Conservation (phyloP, 2,888 invertebrate species). For the Stictocephala bisonia region DNA sequence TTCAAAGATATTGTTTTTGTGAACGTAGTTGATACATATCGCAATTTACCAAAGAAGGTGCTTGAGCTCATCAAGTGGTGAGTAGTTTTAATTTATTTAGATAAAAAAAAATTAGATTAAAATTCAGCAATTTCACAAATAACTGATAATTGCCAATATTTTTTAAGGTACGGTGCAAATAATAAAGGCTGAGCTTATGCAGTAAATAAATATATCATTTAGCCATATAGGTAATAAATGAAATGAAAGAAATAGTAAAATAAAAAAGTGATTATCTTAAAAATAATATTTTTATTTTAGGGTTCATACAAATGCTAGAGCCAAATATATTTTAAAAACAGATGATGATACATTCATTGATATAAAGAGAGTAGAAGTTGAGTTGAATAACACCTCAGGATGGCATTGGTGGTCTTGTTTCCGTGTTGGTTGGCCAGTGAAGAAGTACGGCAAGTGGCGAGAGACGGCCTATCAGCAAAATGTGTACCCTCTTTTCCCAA, state of each 20-base stretch:
- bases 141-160: too few species aligned
- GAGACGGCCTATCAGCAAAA: slow-evolving; percentile 53
- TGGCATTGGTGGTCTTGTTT: slow-evolving; percentile 59
- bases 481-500: slow-evolving; percentile 59
- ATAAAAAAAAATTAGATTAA: neutral
- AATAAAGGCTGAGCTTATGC: too few species aligned
- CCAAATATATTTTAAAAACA: slow-evolving; percentile 57
- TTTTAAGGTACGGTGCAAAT: too few species aligned
- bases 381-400: slow-evolving; percentile 41
- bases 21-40: slow-evolving; percentile 57
- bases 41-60: slow-evolving; percentile 56
- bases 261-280: neutral
- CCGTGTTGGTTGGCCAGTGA: slow-evolving; percentile 56
- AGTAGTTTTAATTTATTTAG: neutral
- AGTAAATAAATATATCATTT: too few species aligned
- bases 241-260: neutral
- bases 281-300: neutral
- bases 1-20: slow-evolving; percentile 56
- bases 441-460: slow-evolving; percentile 58
- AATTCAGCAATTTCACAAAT: neutral
- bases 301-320: slow-evolving; percentile 25
- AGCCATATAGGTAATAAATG: neutral
- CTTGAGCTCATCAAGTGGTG: slow-evolving; percentile 56
- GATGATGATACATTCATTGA: slow-evolving; percentile 60
- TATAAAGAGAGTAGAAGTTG: slow-evolving; percentile 51